Percentiles rank a stretch among this genome's conserved stretches.
Conservation (phyloP, 2,113 vertebrate species). For the Poecile atricapillus region DNA sequence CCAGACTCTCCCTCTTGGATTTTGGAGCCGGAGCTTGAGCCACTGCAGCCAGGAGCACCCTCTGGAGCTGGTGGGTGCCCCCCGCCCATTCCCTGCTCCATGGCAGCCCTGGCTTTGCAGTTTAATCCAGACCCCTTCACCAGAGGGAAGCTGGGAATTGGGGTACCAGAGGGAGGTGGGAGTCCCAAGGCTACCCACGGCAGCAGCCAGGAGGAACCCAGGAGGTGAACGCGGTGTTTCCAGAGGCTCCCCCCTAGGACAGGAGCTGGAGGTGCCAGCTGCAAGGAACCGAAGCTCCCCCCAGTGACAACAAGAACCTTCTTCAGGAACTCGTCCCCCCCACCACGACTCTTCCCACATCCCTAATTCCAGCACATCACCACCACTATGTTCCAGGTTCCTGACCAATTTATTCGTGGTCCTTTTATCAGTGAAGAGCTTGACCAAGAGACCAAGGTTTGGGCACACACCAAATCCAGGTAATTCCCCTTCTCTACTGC, state of each 20-base stretch:
- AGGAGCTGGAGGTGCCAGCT: neutral
- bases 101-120: rapidly evolving
- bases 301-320: neutral
- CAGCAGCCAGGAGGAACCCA: rapidly evolving
- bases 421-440: neutral
- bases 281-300: neutral
- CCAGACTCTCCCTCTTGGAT: rapidly evolving
- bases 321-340: neutral
- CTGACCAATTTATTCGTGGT: neutral
- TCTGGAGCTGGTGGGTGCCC: rapidly evolving
- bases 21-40: rapidly evolving
- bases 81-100: neutral
- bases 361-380: neutral
- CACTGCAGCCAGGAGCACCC: rapidly evolving
- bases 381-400: neutral
- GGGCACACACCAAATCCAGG: neutral
- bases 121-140: neutral
- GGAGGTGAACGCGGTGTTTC: rapidly evolving
- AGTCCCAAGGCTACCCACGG: neutral
- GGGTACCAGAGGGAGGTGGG: rapidly evolving
- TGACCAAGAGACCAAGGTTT: neutral
- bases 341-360: rapidly evolving
- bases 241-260: neutral
- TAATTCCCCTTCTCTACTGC: neutral
- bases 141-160: rapidly evolving